Evolutionary conservation across 2,888 invertebrate species (phyloP).

Genomic region (Oligia latruncula): DNA sequence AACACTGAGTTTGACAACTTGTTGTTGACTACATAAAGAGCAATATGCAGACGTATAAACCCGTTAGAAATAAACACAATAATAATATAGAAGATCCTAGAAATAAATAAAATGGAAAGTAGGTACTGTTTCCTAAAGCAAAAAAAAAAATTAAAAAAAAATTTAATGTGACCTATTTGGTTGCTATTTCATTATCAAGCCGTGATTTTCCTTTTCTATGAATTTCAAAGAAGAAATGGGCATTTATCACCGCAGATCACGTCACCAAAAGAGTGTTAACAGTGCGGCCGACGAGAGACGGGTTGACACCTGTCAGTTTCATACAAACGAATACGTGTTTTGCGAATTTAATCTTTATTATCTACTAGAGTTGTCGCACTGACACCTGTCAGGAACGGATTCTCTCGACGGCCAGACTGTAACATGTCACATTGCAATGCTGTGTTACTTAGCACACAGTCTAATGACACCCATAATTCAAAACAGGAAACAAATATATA

Average conservation of each 20-base stretch:
- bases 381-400: neutral
- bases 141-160: too few relatives aligned
- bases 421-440: neutral
- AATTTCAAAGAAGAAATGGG: neutral
- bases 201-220: neutral
- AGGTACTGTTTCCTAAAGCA: too few relatives aligned
- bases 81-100: neutral
- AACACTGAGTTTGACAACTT: slow-evolving; percentile 12
- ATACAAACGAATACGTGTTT: neutral
- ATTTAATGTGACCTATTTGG: too few relatives aligned
- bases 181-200: neutral
- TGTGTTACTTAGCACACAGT: neutral
- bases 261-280: neutral
- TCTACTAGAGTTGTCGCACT: neutral
- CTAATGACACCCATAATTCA: slow-evolving; percentile 23
- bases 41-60: neutral
- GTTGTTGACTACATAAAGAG: neutral
- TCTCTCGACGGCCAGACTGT: neutral
- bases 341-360: neutral
- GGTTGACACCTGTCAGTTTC: neutral
- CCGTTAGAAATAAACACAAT: too few relatives aligned
- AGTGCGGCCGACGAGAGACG: neutral
- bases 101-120: neutral
- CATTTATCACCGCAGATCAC: neutral
- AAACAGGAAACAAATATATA: slow-evolving; percentile 17